These are phyloP conservation scores for Acrobasis suavella DNA, from an alignment of 2,888 invertebrate genomes.

Conservation along the genomic window DNA sequence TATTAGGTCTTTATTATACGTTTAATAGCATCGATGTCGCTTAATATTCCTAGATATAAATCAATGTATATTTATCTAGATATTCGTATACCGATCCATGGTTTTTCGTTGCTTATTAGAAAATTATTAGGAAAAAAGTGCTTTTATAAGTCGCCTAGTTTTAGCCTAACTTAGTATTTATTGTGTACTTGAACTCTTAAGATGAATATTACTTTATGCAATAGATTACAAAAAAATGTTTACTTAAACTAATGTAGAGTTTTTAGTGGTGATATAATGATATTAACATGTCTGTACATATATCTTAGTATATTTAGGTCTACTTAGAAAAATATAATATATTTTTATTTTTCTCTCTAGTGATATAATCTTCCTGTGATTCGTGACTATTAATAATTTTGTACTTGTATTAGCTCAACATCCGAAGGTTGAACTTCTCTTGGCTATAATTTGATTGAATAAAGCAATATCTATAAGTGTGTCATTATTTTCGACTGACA, in stretches of 20 bases:
- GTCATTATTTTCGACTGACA: not conserved
- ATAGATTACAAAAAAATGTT: not conserved
- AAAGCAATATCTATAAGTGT: conserved; percentile 67
- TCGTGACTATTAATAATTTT: conserved; percentile 77
- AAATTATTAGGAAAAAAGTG: conserved; percentile 43
- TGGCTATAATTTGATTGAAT: conserved; percentile 76
- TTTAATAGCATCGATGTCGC: conserved; percentile 50
- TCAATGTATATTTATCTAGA: conserved; percentile 36
- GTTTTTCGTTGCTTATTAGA: conserved; percentile 7
- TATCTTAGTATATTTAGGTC: conserved; percentile 53
- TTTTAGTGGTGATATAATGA: conserved; percentile 71
- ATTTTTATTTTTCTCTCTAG: conserved; percentile 64
- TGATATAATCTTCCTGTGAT: conserved; percentile 76
- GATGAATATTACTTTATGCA: not conserved
- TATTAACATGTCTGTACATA: conserved; percentile 44
- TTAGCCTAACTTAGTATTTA: conserved; percentile 56
- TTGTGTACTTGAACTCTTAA: conserved; percentile 23
- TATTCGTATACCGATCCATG: not conserved
- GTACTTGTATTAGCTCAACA: conserved; percentile 74
- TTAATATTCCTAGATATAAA: conserved; percentile 40
- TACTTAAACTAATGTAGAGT: conserved; percentile 41
- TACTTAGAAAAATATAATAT: conserved; percentile 52
- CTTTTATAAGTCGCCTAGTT: conserved; percentile 60
- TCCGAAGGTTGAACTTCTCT: conserved; percentile 64
- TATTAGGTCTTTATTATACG: conserved; percentile 54